A percentile compares a stretch with the other conserved stretches of the same genome.
phyloP scores from a whole-genome alignment of 2,797 vertebrate genomes.

The Choloepus didactylus region DNA sequence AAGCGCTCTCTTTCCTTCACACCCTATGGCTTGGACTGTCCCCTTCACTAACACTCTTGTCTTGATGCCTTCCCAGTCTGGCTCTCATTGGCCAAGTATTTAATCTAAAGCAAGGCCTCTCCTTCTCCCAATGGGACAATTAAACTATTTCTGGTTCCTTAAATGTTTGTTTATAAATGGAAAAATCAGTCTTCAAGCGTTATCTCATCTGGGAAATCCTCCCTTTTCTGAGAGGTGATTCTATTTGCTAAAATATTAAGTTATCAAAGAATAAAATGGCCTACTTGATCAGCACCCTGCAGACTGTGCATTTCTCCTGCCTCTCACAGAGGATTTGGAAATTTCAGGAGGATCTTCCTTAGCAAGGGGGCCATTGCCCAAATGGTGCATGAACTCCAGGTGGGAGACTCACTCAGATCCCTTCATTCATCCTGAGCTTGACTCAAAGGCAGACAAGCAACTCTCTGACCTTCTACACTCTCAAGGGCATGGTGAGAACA shows the following conservation, averaged over 20 bases:
- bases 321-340: background rate
- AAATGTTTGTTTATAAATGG: background rate
- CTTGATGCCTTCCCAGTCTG: background rate
- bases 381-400: no score
- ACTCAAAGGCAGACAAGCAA: background rate
- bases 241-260: background rate
- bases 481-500: background rate
- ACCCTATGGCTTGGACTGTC: accelerated
- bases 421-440: background rate
- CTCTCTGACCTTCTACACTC: background rate
- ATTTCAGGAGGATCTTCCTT: background rate
- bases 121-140: background rate
- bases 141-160: background rate
- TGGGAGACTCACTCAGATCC: accelerated
- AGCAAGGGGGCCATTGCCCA: background rate
- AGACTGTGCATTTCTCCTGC: background rate
- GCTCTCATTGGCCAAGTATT: background rate
- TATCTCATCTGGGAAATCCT: background rate
- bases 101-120: background rate
- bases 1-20: background rate
- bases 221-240: constrained; percentile 11
- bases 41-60: background rate
- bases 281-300: background rate
- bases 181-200: background rate
- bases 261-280: background rate